Evolutionary conservation across 2,113 vertebrate species (phyloP).

Genomic region (Corydoras sp.): DNA sequence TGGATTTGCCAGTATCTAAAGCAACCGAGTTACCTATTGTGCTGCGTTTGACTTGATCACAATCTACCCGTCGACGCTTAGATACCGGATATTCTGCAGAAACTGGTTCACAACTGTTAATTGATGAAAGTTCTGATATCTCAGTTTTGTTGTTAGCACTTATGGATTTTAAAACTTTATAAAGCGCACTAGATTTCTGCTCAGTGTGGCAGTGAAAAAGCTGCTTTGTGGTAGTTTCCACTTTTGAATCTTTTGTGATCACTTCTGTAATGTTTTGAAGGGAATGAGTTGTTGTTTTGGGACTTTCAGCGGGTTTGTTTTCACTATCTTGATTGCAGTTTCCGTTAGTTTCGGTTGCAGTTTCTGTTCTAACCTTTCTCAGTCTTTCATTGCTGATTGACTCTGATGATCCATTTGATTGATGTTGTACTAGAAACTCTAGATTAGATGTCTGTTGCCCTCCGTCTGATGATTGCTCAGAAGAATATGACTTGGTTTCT

Average conservation of each 20-base stretch:
- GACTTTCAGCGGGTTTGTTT: not conserved
- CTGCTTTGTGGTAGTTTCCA: not conserved
- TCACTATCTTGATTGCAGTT: not conserved
- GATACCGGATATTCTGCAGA: constrained; percentile 39
- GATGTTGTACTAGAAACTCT: not conserved
- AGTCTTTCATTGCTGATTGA: not conserved
- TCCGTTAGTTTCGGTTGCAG: constrained; percentile 1
- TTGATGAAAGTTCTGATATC: constrained; percentile 1
- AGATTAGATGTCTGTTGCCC: constrained; percentile 2
- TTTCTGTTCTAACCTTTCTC: not conserved
- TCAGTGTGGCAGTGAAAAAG: constrained; percentile 21
- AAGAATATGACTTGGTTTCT: constrained; percentile 5
- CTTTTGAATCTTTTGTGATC: not conserved
- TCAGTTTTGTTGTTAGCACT: constrained; percentile 44
- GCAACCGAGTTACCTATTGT: too few relatives aligned
- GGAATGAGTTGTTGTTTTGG: constrained; percentile 6
- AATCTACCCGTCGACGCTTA: constrained; percentile 54
- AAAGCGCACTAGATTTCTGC: constrained; percentile 51
- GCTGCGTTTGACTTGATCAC: too few relatives aligned
- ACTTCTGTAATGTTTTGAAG: constrained; percentile 12
- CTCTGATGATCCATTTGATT: not conserved
- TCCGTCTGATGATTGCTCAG: constrained; percentile 26
- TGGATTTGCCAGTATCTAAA: too few relatives aligned
- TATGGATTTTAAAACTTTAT: constrained; percentile 65
- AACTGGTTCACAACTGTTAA: not conserved